phyloP scores from a whole-genome alignment of 37 sponge, comb jelly and placozoan genomes.

The Diacarnus erythraeanus region DNA sequence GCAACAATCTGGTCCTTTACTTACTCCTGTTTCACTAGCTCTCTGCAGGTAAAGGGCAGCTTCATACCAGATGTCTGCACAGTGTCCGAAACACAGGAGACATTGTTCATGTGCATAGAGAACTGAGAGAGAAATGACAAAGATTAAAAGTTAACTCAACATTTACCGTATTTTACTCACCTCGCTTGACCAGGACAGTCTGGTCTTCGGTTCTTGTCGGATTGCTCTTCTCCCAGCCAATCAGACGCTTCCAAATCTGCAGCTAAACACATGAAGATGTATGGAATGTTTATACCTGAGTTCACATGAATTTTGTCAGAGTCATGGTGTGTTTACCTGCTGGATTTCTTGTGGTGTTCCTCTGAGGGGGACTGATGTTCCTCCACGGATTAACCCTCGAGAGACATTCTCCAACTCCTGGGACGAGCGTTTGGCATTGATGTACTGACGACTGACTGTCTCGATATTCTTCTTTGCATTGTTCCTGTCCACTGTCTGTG shows the following conservation, averaged over 20 bases:
- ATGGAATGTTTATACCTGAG: background rate
- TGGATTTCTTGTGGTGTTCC: constrained; percentile 79
- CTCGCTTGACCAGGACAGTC: constrained; percentile 77
- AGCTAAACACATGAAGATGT: constrained; percentile 14
- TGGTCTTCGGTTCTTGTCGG: constrained; percentile 84
- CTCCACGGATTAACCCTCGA: constrained; percentile 63
- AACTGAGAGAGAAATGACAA: constrained; percentile 70
- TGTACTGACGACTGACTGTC: constrained; percentile 55
- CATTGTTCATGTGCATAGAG: constrained; percentile 91
- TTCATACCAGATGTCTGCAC: constrained; percentile 95
- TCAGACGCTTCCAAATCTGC: constrained; percentile 84
- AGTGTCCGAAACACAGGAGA: constrained; percentile 81
- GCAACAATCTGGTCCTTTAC: too few species aligned
- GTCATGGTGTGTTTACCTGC: constrained; percentile 69
- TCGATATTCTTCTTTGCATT: constrained; percentile 80
- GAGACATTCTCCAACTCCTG: constrained; percentile 76
- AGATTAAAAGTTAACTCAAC: background rate
- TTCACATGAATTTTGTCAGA: too few species aligned
- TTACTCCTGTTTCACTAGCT: constrained; percentile 53
- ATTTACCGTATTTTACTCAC: constrained; percentile 22
- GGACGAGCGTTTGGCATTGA: constrained; percentile 73
- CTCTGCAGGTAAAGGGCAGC: constrained; percentile 86
- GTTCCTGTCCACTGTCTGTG: constrained; percentile 67
- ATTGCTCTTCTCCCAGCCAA: constrained; percentile 94
- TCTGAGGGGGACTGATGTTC: constrained; percentile 74